Evolutionary conservation across 2,888 invertebrate genomes (phyloP), one percentile per base, ranked within the genome.

Genomic region (Poecilus cupreus): DNA sequence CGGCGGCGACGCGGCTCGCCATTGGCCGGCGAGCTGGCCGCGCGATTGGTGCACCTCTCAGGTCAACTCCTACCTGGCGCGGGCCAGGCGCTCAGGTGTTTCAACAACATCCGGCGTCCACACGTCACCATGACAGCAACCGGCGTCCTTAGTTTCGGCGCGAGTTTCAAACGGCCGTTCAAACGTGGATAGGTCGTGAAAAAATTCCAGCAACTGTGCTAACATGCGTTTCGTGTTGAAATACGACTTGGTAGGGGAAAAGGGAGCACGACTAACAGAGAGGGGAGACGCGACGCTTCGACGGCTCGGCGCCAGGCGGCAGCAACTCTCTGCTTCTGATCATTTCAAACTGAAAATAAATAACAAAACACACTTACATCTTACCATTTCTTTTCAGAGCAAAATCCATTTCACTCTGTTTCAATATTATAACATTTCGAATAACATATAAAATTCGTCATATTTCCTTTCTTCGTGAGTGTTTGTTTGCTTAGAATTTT

Each of bases 41-140:
- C 86, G 86, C 86, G 85, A 89, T 89, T 89, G 89, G 89, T 83
- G 87, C 88, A 88, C 88, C 88, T 88, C 83, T 84, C 87, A 88
- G 88, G 88, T 88, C 87, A 85, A 89, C 89, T 87, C 89, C 89
- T 89, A 89, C 89, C 88, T 88, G 88, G 51, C 80, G 46, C 70
- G 49, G 57, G 22, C 18, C 20, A 32, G 37, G 11, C 64, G 64
- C 64, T 37, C 64, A 68, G 20, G 20, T 68, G 64, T 37, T 8
- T 18, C 24, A 13, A 32, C 16, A 32, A 60, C 60, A 37, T 13
- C 51, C 18, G 51, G 13, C 51, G 18, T 18, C 46, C 24, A n/a
- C 24, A 11, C 64, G 64, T 68, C 39, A 68, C 64, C 64, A 68
- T 68, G 64, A 68, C 64, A 18, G 32, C 64, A 37, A 10, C 18